Percentiles rank a stretch among this genome's conserved stretches.
Evolutionary conservation across 2,113 vertebrate species (phyloP).

Genomic region (Bubo bubo): DNA sequence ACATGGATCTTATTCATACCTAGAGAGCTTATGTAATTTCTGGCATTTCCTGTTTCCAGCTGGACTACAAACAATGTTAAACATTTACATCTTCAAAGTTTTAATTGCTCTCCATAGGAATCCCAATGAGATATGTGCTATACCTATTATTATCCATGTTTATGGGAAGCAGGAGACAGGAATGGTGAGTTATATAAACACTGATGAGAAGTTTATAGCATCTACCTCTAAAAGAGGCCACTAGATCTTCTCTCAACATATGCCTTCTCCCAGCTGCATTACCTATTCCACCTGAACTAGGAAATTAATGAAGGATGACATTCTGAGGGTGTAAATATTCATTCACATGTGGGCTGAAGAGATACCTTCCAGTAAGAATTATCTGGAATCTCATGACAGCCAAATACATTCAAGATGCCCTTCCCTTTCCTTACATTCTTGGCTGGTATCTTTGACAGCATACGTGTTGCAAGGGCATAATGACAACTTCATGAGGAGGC

Average conservation of each 20-base stretch:
- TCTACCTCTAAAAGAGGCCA: background rate
- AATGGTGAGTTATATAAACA: background rate
- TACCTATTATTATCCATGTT: conserved; percentile 30
- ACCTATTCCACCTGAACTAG: background rate
- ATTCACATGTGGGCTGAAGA: background rate
- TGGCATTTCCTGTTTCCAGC: conserved; percentile 46
- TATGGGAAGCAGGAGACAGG: background rate
- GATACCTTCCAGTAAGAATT: background rate
- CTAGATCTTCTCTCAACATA: background rate
- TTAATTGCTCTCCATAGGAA: conserved; percentile 23
- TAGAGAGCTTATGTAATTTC: conserved; percentile 13
- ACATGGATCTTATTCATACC: background rate
- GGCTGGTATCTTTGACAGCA: background rate
- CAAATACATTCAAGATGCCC: background rate
- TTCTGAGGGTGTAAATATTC: background rate
- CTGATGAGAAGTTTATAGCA: background rate
- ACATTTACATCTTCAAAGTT: conserved; percentile 11
- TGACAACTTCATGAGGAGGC: background rate
- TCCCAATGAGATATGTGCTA: background rate
- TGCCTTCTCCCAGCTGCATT: background rate
- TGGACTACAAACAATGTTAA: conserved; percentile 1
- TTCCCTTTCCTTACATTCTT: background rate
- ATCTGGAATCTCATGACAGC: background rate
- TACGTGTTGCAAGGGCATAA: background rate
- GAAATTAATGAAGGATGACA: background rate